These are phyloP conservation scores for Monarcha castaneiventris DNA, from an alignment of 2,113 vertebrate species.

Conservation along the genomic window DNA sequence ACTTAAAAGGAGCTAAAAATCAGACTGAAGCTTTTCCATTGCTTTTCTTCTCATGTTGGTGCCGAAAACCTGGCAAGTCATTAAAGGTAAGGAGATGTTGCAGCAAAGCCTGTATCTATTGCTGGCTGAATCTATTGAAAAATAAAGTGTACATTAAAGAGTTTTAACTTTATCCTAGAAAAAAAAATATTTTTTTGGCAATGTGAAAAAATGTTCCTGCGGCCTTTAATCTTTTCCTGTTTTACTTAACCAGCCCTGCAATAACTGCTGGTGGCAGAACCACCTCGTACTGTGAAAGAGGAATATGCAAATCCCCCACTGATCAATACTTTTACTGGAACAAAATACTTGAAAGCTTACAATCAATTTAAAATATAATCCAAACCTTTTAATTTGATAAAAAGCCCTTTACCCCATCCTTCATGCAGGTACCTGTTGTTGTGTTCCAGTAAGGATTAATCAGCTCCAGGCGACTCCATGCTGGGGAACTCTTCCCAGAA, in stretches of 20 bases:
- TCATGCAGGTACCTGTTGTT: not conserved
- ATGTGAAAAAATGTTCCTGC: not conserved
- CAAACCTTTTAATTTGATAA: slow-evolving; percentile 42
- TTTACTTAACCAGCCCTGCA: not conserved
- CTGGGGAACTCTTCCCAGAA: not conserved
- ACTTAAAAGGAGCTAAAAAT: not conserved
- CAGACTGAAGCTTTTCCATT: not conserved
- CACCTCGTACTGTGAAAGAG: not conserved
- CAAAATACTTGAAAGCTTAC: slow-evolving; percentile 16
- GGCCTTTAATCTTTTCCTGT: not conserved
- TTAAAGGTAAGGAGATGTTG: not conserved
- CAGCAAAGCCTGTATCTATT: not conserved
- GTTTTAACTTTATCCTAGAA: not conserved
- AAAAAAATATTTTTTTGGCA: not conserved
- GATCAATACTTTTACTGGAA: slow-evolving; percentile 64
- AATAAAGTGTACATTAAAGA: not conserved
- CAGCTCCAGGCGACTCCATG: not conserved
- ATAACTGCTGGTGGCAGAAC: not conserved
- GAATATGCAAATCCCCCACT: not conserved
- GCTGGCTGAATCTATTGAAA: not conserved
- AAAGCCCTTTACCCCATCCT: not conserved
- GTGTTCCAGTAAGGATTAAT: slow-evolving; percentile 32
- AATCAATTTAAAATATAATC: slow-evolving; percentile 48
- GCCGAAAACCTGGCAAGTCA: not conserved
- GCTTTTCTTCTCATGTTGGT: not conserved